Base-by-base conservation (phyloP, 2,113 vertebrate species). In the Boleophthalmus pectinirostris region DNA sequence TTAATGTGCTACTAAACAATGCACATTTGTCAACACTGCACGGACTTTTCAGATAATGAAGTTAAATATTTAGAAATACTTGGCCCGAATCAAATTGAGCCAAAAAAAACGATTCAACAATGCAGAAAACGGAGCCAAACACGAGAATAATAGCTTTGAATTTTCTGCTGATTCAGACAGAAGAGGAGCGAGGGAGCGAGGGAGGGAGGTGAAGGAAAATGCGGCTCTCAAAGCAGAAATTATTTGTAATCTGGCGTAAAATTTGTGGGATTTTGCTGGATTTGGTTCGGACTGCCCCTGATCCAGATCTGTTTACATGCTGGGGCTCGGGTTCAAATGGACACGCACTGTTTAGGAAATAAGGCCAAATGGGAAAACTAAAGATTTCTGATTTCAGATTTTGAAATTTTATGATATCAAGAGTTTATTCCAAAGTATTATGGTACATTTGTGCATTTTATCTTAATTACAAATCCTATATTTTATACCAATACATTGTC, bases 181-280 rank as follows among this genome's bases (percentile, higher is more conserved):
- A 86, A 76, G 82, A 82, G 58, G 78, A 85, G 74, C 70, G 70
- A 57, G 71, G 69, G 54, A 49, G 47, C 13, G 78, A 35, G 73
- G 74, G 60, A 76, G 74, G 78, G 81, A 84, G 67, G 72, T 66
- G 15, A 53, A 74, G 70, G 69, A 69, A 79, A 87, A 77, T 82
- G 84, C 83, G 68, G 63, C 89, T 88, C 81, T 78, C 88, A 87
- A 74, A 75, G 84, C 79, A 73, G 78, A 88, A 82, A 89, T 92
- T 91, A 89, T 91, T 90, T 90, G 85, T 89, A 93, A 93, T 91
- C 90, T 90, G 90, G 92, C 90, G 66, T 94, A 91, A 94, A 93
- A 93, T 93, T 92, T 91, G 78, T 79, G 60, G 60, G 88, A 85
- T 91, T 91, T 90, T 87, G 85, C 78, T 74, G 88, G 84, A 86